phyloP scores from a whole-genome alignment of 2,113 vertebrate genomes.

The Raja brachyura region DNA sequence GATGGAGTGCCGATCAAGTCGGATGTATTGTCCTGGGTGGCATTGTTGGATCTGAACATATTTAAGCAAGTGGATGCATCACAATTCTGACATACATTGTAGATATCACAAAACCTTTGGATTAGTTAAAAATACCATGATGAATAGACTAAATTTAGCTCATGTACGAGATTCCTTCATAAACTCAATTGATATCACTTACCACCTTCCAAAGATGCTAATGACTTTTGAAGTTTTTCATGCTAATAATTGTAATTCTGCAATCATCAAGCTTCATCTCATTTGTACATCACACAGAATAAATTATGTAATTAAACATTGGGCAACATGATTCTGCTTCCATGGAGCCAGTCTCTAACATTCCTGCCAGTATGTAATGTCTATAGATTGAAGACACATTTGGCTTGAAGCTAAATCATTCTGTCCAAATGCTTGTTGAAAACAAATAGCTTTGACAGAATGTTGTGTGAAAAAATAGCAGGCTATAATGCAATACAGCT shows the following conservation, averaged over 20 bases:
- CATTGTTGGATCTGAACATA: no score
- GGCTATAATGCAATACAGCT: slow-evolving; percentile 21
- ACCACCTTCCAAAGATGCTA: not conserved
- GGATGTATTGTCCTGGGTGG: no score
- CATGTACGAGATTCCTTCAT: not conserved
- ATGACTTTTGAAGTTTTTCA: not conserved
- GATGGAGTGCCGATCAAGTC: no score
- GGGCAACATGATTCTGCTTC: not conserved
- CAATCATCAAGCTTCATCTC: not conserved
- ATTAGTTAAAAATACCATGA: not conserved
- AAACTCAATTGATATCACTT: not conserved
- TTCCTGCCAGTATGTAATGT: not conserved
- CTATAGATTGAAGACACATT: not conserved
- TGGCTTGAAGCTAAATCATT: slow-evolving; percentile 8
- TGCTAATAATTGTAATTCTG: not conserved
- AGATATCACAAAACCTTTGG: no score
- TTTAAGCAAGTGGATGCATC: no score
- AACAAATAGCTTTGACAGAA: not conserved
- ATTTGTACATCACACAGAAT: not conserved
- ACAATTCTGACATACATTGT: no score
- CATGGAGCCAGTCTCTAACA: not conserved
- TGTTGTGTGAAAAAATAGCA: slow-evolving; percentile 3
- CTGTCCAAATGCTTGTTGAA: not conserved
- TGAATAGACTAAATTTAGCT: not conserved
- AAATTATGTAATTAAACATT: not conserved